Percentiles rank a stretch among this genome's conserved stretches.
Evolutionary conservation across 2,113 vertebrate species (phyloP).

Genomic region (Bufo bufo): DNA sequence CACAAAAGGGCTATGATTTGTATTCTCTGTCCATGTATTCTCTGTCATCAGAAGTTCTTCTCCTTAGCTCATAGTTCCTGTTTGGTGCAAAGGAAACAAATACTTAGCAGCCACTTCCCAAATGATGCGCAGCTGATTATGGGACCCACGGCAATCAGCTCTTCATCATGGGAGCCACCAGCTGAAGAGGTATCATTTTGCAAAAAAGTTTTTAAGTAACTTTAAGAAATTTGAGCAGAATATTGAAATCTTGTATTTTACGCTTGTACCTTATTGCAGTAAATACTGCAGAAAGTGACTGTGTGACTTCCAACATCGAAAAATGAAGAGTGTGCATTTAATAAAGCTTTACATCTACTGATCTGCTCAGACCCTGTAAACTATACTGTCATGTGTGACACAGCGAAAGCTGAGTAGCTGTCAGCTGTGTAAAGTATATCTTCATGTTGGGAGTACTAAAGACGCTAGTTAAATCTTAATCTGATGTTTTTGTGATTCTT

Average conservation of each 20-base stretch:
- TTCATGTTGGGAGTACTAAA: conserved; percentile 15
- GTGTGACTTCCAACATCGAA: neutral
- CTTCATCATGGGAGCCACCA: neutral
- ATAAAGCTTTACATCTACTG: neutral
- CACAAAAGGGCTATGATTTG: too few relatives aligned
- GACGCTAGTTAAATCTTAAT: conserved; percentile 8
- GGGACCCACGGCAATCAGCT: neutral
- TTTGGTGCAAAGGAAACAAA: neutral
- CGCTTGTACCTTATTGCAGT: neutral
- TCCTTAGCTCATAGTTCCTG: too few relatives aligned
- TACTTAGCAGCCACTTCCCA: neutral
- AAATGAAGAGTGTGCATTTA: neutral
- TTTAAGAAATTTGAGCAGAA: neutral
- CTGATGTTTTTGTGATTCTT: neutral
- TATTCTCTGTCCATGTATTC: too few relatives aligned
- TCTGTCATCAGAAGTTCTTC: too few relatives aligned
- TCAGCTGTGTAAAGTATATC: conserved; percentile 2
- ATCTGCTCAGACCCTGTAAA: neutral
- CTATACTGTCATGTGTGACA: neutral
- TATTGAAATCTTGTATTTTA: neutral
- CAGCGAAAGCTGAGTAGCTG: neutral
- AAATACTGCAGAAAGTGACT: neutral
- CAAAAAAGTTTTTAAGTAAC: neutral
- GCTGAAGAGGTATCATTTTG: neutral
- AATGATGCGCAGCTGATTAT: neutral